Conservation (phyloP, 2,797 vertebrate genomes). For the Lepilemur septentrionalis region DNA sequence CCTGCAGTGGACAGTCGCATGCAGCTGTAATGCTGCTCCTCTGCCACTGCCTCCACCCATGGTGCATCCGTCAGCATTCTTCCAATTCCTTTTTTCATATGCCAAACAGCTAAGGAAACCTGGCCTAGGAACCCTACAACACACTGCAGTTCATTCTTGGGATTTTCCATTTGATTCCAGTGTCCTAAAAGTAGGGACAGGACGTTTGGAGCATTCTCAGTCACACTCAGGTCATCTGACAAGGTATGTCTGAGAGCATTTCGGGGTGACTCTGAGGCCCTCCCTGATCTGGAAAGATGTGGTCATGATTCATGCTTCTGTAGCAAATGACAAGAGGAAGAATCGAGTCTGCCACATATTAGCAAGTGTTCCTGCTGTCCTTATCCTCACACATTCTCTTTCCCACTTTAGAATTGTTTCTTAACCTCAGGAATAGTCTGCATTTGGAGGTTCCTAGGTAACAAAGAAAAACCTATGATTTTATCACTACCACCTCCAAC, state of each 20-base stretch:
- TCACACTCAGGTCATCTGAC: slow-evolving; percentile 7
- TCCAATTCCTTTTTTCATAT: neutral
- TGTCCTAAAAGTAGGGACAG: neutral
- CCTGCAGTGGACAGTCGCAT: neutral
- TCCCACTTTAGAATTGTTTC: neutral
- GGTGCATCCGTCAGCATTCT: neutral
- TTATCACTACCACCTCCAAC: neutral
- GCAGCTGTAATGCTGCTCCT: neutral
- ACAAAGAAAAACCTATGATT: neutral
- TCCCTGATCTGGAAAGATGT: neutral
- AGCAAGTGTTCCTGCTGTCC: neutral
- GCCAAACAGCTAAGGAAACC: neutral
- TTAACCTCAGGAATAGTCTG: neutral
- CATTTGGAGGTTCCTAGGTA: neutral
- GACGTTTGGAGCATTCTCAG: neutral
- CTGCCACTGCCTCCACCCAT: neutral
- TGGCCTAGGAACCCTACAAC: neutral
- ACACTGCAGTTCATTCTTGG: neutral
- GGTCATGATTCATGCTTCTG: neutral
- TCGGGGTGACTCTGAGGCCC: neutral
- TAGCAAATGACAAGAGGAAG: neutral
- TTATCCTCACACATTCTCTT: neutral
- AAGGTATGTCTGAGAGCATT: neutral
- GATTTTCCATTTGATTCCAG: neutral
- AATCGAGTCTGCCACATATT: neutral